Percentiles rank a stretch among this genome's conserved stretches.
These are phyloP conservation scores for Arenicola marina DNA, from an alignment of 2,888 invertebrate genomes.

Conservation along the genomic window DNA sequence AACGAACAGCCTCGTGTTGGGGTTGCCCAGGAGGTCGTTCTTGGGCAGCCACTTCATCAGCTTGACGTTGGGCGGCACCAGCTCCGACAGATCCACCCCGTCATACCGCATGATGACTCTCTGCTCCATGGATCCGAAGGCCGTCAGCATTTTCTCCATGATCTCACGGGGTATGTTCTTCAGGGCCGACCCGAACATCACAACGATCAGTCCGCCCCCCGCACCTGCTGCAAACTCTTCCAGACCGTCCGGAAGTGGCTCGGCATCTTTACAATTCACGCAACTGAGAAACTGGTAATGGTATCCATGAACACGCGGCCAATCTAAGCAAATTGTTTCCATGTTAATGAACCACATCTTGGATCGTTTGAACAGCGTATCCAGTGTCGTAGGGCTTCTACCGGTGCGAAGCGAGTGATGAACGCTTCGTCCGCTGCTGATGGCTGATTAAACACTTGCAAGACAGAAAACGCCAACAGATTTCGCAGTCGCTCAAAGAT, in stretches of 20 bases:
- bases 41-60: constrained; percentile 14
- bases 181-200: constrained; percentile 7
- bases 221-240: not conserved
- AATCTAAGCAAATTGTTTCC: constrained; percentile 11
- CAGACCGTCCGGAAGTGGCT: constrained; percentile 3
- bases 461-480: not conserved
- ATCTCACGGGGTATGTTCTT: constrained; percentile 2
- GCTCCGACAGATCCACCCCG: not conserved
- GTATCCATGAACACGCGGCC: not conserved
- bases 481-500: constrained; percentile 2
- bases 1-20: constrained; percentile 5
- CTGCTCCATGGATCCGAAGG: not conserved
- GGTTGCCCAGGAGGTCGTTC: constrained; percentile 17
- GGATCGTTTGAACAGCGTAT: constrained; percentile 1
- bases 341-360: constrained; percentile 10
- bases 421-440: not conserved
- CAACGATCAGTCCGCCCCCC: constrained; percentile 6
- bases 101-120: constrained; percentile 2
- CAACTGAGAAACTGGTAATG: constrained; percentile 4
- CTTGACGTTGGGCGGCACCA: constrained; percentile 3
- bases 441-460: not conserved
- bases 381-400: not conserved
- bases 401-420: not conserved
- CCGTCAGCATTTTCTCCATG: constrained; percentile 6
- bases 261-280: not conserved